phyloP scores from a whole-genome alignment of 2,797 vertebrate species.

The Pseudomugil tenellus region DNA sequence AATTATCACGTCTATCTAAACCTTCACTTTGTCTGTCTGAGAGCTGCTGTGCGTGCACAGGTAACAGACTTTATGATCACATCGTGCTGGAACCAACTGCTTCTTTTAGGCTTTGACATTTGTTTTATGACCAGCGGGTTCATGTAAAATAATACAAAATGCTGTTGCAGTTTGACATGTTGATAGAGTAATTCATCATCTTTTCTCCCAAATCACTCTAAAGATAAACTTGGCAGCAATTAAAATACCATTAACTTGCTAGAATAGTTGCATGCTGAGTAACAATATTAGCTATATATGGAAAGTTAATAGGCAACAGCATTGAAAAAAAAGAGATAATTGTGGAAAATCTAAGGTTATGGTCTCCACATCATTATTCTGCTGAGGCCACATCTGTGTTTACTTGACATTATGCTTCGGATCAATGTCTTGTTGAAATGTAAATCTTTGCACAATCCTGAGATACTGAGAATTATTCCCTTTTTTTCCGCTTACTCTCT shows the following conservation, averaged over 20 bases:
- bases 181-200: not conserved
- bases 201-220: not conserved
- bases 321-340: not conserved
- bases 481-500: not conserved
- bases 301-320: not conserved
- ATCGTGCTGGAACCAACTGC: not conserved
- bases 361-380: not conserved
- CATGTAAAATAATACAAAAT: not conserved
- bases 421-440: too few relatives aligned
- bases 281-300: not conserved
- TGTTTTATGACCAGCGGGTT: not conserved
- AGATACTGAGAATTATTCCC: too few relatives aligned
- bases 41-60: conserved; percentile 18
- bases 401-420: not conserved
- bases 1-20: conserved; percentile 56
- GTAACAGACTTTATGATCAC: not conserved
- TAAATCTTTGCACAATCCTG: too few relatives aligned
- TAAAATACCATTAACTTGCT: not conserved
- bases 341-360: not conserved
- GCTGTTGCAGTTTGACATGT: not conserved
- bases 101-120: not conserved
- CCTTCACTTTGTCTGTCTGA: conserved; percentile 35
- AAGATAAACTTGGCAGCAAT: not conserved
- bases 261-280: not conserved
- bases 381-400: not conserved